Evolutionary conservation across 2,797 vertebrate species (phyloP), one percentile per base, ranked within the genome.

Genomic region (Oophaga sylvatica): DNA sequence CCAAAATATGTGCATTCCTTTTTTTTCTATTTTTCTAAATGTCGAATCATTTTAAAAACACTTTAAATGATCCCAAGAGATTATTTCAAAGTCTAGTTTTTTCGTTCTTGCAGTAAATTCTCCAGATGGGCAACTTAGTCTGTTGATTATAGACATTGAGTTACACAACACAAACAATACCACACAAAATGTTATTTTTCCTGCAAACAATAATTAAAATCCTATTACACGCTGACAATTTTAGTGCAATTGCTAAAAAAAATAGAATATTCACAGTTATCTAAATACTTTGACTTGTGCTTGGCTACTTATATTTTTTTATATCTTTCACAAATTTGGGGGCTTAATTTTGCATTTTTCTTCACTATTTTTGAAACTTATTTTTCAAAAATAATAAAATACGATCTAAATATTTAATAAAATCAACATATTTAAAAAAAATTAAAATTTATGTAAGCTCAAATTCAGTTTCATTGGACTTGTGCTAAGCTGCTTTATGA

Each of bases 71-170:
- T 89, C 88, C 88, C 88, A 89, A 63, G 65, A 84, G 83, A 91
- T 89, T 89, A 91, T 90, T 90, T 88, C 41, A 90, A 89, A 89
- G 88, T 87, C 84, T 86, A 35, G 70, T 90, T 84, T 88, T 91
- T 90, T 90, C 26, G 29, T 90, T 89, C 90, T 91, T 88, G 89
- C 91, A 6, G 90, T 91, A 91, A 93, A 91, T 94, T 92, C 93
- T 89, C 86, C 92, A 92, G 90, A 94, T 92, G 94, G 91, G 88
- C 91, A 92, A 91, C 90, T 89, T 92, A 90, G 87, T 85, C 83
- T 88, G 80, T 60, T 83, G 84, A 80, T 73, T 83, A 68, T 89
- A 81, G 80, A 86, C 86, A 53, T 16, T 29, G 67, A 86, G 84
- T 80, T 86, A 83, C 63, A 73, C 80, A 86, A 77, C 63, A 80